Percentiles rank a stretch among this genome's conserved stretches.
phyloP scores from a whole-genome alignment of 2,113 vertebrate species.

The Oenanthe melanoleuca region DNA sequence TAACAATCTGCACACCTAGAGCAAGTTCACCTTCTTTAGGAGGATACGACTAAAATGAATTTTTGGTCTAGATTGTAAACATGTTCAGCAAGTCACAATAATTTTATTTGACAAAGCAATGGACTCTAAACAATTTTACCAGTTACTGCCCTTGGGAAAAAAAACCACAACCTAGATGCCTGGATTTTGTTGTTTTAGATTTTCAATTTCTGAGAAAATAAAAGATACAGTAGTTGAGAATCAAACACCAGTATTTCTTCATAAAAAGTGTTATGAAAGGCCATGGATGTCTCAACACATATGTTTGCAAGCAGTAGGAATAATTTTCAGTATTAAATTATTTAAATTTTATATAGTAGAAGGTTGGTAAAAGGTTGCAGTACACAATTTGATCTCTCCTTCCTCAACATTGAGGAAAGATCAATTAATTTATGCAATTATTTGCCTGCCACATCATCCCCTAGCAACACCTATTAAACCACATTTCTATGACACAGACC shows the following conservation, averaged over 20 bases:
- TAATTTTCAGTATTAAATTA: not conserved
- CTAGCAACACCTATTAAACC: not conserved
- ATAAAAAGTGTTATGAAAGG: not conserved
- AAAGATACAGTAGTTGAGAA: not conserved
- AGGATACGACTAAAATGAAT: not conserved
- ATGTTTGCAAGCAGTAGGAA: not conserved
- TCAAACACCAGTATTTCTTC: not conserved
- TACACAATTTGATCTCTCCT: not conserved
- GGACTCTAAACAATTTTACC: not conserved
- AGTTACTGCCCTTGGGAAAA: not conserved
- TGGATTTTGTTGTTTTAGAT: not conserved
- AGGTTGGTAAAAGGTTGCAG: not conserved
- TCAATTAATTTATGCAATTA: not conserved
- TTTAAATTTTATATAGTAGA: not conserved
- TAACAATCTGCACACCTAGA: not conserved
- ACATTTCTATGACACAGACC: not conserved
- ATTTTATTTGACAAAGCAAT: not conserved
- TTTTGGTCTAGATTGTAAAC: not conserved
- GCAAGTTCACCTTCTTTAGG: not conserved
- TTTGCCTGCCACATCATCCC: not conserved
- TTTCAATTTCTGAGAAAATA: not conserved
- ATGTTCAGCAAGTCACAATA: not conserved
- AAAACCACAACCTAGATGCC: not conserved
- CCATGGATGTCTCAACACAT: not conserved
- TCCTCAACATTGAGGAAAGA: not conserved